These are phyloP conservation scores for Sphenopsis melanotis DNA, from an alignment of 2,797 vertebrate genomes.

Conservation along the genomic window DNA sequence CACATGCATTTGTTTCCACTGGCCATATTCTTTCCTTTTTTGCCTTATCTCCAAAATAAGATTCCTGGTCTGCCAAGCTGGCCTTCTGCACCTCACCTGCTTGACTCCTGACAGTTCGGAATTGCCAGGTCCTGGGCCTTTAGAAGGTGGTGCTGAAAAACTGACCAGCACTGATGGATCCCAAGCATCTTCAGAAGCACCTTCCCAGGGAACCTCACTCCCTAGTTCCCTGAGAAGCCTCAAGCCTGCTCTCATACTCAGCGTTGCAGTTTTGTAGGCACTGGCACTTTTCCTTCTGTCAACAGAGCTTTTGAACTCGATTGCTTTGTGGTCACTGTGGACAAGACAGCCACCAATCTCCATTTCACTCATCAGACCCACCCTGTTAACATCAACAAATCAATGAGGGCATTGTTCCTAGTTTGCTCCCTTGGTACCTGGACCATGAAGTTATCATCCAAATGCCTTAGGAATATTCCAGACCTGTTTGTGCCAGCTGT, in stretches of 20 bases:
- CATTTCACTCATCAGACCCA: neutral
- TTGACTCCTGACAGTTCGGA: neutral
- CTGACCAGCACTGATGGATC: neutral
- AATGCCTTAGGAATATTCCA: neutral
- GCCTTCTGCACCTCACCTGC: neutral
- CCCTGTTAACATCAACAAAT: neutral
- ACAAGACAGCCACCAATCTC: neutral
- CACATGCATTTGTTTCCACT: neutral
- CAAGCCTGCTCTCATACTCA: neutral
- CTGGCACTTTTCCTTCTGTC: neutral
- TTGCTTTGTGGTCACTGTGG: neutral
- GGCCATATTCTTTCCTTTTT: neutral
- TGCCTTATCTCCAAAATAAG: neutral
- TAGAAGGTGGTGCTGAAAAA: neutral
- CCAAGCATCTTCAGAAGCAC: neutral
- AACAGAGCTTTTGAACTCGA: neutral
- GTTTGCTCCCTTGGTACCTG: neutral
- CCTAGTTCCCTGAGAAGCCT: neutral
- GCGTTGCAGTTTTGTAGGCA: accelerated
- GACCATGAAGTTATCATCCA: neutral
- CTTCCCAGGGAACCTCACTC: neutral
- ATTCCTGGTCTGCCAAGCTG: neutral
- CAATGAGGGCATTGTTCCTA: neutral
- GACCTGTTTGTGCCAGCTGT: neutral
- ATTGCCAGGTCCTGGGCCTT: accelerated